Percentiles rank a stretch among this genome's conserved stretches.
Conservation (phyloP, 1,140 invertebrate species). For the Temnothorax longispinosus region DNA sequence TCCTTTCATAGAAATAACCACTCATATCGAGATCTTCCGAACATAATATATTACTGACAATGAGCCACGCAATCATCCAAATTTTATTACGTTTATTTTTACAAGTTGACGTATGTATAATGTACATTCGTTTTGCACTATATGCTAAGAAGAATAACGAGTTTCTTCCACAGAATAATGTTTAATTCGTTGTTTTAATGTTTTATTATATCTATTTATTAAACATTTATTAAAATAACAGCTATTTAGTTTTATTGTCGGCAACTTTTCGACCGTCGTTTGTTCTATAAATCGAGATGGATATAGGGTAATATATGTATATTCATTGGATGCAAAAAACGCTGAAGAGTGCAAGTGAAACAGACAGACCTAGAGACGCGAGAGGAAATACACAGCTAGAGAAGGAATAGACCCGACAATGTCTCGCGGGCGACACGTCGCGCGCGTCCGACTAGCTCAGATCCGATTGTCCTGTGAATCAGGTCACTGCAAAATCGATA, state of each 20-base stretch:
- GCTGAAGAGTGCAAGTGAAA: not conserved
- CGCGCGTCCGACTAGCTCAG: not conserved
- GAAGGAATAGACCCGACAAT: not conserved
- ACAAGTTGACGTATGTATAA: not conserved
- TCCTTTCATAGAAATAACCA: not conserved
- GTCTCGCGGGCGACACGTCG: not conserved
- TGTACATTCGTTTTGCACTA: not conserved
- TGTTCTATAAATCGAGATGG: not conserved
- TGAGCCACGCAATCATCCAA: not conserved
- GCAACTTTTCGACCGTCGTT: not conserved
- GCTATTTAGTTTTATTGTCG: not conserved
- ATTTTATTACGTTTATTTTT: not conserved
- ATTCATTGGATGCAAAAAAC: not conserved
- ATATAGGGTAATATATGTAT: not conserved
- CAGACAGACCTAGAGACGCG: not conserved
- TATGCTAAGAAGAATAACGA: not conserved
- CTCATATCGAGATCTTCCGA: not conserved
- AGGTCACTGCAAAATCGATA: slow-evolving; percentile 70
- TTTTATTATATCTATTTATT: not conserved
- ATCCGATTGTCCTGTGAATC: slow-evolving; percentile 11
- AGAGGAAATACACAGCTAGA: not conserved
- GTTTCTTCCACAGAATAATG: not conserved
- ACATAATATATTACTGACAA: not conserved
- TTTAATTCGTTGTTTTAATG: not conserved
- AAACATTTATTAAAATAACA: not conserved